phyloP scores from a whole-genome alignment of 2,113 vertebrate genomes.

The Bubo bubo region DNA sequence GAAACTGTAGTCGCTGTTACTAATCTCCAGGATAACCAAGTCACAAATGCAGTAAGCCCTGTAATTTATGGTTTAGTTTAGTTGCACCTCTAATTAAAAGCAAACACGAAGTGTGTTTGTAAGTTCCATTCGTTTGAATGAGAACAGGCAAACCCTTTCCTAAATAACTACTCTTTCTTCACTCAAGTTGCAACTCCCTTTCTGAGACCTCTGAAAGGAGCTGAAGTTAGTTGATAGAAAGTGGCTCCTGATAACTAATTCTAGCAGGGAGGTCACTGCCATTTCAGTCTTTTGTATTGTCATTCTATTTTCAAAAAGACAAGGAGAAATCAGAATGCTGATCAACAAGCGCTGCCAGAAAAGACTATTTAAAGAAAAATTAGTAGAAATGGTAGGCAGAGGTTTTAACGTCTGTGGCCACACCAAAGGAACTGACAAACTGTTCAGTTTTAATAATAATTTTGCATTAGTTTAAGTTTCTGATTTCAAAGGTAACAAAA shows the following conservation, averaged over 20 bases:
- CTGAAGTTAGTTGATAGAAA: constrained; percentile 58
- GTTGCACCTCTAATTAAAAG: constrained; percentile 46
- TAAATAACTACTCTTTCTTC: background rate
- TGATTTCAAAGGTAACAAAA: background rate
- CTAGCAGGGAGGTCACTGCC: constrained; percentile 73
- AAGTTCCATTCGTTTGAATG: constrained; percentile 53
- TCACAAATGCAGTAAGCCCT: background rate
- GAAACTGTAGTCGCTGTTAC: background rate
- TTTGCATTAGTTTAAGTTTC: background rate
- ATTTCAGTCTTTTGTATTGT: constrained; percentile 61
- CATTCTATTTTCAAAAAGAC: constrained; percentile 40
- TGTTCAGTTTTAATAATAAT: background rate
- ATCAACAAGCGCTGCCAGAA: constrained; percentile 3
- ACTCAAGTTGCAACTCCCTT: background rate
- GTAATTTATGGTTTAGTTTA: constrained; percentile 1
- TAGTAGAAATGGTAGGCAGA: background rate
- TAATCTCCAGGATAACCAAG: background rate
- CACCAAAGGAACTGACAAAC: background rate
- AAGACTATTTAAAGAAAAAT: background rate
- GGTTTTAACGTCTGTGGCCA: background rate
- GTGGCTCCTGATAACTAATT: constrained; percentile 71
- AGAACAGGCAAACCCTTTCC: background rate
- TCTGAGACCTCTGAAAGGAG: constrained; percentile 57
- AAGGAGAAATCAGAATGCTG: constrained; percentile 68
- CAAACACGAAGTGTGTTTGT: constrained; percentile 45